Conservation (phyloP, 2,888 invertebrate genomes). For the Morpho helenor region DNA sequence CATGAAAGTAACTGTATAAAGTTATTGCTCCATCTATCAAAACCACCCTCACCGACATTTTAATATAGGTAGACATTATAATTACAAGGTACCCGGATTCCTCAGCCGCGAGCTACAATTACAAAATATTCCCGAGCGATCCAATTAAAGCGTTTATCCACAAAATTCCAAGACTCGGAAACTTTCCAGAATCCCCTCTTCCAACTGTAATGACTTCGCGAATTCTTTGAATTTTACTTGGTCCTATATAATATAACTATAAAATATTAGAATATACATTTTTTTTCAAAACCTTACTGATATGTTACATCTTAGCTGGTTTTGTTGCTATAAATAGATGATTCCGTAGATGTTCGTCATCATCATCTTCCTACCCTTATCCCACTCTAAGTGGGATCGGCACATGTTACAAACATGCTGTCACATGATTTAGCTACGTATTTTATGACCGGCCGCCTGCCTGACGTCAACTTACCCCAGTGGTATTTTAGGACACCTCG, state of each 20-base stretch:
- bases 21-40: neutral
- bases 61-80: slow-evolving; percentile 16
- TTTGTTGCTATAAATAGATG: too few relatives aligned
- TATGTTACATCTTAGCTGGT: too few relatives aligned
- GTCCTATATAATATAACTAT: slow-evolving; percentile 21
- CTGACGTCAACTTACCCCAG: too few relatives aligned
- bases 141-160: slow-evolving; percentile 76
- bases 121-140: slow-evolving; percentile 70
- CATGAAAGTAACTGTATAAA: neutral
- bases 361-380: too few relatives aligned
- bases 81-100: slow-evolving; percentile 29
- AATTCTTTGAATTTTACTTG: slow-evolving; percentile 63
- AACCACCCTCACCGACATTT: slow-evolving; percentile 3
- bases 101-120: slow-evolving; percentile 52
- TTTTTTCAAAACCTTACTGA: neutral
- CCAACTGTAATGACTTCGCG: slow-evolving; percentile 32
- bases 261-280: neutral
- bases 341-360: too few relatives aligned
- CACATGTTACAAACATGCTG: too few relatives aligned
- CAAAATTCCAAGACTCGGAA: slow-evolving; percentile 69
- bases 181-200: slow-evolving; percentile 55
- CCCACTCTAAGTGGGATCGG: too few relatives aligned
- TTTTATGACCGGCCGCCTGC: too few relatives aligned
- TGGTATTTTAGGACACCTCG: too few relatives aligned
- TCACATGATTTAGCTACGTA: too few relatives aligned